A percentile compares a stretch with the other conserved stretches of the same genome.
These are phyloP conservation scores for Sylvilagus bachmani DNA, from an alignment of 2,113 vertebrate genomes.

Conservation along the genomic window DNA sequence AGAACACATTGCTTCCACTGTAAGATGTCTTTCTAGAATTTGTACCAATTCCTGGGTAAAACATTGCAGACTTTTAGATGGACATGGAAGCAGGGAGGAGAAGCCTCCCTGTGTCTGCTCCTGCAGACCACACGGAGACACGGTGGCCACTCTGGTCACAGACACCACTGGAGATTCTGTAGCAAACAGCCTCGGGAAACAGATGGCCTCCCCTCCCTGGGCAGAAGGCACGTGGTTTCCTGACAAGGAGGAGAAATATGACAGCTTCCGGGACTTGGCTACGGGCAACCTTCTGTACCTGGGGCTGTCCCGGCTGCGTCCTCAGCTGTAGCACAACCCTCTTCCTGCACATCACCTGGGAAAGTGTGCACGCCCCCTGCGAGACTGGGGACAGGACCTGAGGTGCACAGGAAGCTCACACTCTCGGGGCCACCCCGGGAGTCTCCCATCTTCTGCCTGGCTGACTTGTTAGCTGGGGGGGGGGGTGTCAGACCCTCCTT, in stretches of 20 bases:
- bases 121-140: neutral
- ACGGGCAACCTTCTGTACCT: too few species aligned
- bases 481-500: neutral
- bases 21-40: neutral
- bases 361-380: fast-evolving
- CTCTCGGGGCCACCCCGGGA: too few species aligned
- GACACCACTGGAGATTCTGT: fast-evolving
- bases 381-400: neutral
- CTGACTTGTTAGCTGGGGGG: neutral
- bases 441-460: neutral
- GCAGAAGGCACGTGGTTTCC: neutral
- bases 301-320: neutral
- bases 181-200: neutral
- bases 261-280: too few species aligned
- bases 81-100: too few species aligned
- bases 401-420: neutral
- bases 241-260: neutral
- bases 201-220: neutral
- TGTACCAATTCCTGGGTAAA: neutral
- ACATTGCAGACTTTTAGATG: neutral
- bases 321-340: neutral
- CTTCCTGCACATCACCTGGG: too few species aligned
- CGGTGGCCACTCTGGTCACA: neutral
- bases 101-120: neutral
- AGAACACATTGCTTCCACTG: neutral